These are phyloP conservation scores for Labeo calbasu DNA, from an alignment of 2,797 vertebrate genomes.

Conservation along the genomic window DNA sequence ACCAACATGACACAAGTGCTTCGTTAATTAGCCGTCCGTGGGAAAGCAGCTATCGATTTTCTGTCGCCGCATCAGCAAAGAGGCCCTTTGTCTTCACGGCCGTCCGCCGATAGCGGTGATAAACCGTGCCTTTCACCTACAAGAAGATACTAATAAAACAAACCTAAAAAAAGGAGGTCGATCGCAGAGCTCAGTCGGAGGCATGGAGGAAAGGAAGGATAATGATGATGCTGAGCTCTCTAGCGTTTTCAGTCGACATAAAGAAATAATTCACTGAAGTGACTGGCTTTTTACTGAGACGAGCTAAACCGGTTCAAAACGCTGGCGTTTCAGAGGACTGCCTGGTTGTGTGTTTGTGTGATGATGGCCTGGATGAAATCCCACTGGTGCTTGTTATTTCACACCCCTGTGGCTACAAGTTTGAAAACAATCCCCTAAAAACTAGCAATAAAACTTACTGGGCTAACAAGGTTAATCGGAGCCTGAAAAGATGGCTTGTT, in stretches of 20 bases:
- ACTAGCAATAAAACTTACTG: constrained; percentile 60
- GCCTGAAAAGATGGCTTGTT: constrained; percentile 56
- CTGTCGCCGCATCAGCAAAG: constrained; percentile 70
- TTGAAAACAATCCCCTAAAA: constrained; percentile 60
- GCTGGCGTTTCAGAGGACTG: constrained; percentile 57
- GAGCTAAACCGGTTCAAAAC: constrained; percentile 65
- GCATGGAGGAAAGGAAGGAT: constrained; percentile 75
- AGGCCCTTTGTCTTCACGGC: constrained; percentile 79
- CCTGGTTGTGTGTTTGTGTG: constrained; percentile 56
- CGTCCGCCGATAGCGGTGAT: constrained; percentile 80
- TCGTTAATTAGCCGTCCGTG: constrained; percentile 85
- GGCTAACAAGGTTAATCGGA: constrained; percentile 71
- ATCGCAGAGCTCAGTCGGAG: constrained; percentile 33
- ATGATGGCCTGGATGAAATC: constrained; percentile 71
- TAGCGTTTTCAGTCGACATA: constrained; percentile 70
- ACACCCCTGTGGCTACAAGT: constrained; percentile 79
- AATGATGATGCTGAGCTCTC: constrained; percentile 74
- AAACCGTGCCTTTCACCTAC: constrained; percentile 68
- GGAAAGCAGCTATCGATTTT: constrained; percentile 85
- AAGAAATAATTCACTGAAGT: constrained; percentile 75
- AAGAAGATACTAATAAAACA: constrained; percentile 71
- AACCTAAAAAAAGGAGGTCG: constrained; percentile 61
- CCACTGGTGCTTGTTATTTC: constrained; percentile 86
- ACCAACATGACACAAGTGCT: constrained; percentile 81
- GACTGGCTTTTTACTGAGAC: constrained; percentile 65